These are phyloP conservation scores for Leiothrix lutea DNA, from an alignment of 2,113 vertebrate genomes.

Conservation along the genomic window DNA sequence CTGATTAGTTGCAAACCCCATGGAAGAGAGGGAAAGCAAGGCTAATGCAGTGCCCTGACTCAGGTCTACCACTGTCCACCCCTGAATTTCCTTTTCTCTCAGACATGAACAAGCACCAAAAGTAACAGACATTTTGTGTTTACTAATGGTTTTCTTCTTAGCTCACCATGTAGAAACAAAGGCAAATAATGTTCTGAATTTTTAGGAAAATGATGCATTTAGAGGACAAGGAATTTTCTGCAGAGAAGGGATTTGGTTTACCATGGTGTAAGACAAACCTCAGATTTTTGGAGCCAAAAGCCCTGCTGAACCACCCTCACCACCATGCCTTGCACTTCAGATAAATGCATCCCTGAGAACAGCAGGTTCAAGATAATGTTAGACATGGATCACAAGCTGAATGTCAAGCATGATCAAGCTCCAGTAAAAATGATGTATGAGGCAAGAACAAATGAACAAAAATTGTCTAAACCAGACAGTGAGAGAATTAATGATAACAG, in stretches of 20 bases:
- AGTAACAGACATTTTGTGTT: background rate
- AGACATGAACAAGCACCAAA: background rate
- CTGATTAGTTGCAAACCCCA: background rate
- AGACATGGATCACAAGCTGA: background rate
- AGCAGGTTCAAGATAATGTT: background rate
- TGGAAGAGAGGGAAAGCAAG: background rate
- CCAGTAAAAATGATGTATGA: background rate
- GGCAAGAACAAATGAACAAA: background rate
- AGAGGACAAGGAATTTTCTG: background rate
- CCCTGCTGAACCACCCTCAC: background rate
- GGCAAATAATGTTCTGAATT: background rate
- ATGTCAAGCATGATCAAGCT: background rate
- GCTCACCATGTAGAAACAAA: background rate
- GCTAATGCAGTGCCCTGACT: background rate
- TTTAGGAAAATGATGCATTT: background rate
- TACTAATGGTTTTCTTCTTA: background rate
- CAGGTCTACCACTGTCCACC: background rate
- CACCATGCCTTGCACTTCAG: background rate
- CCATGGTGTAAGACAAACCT: background rate
- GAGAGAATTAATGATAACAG: background rate
- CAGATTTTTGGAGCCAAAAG: background rate
- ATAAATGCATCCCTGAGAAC: background rate
- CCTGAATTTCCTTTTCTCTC: background rate
- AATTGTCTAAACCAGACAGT: background rate
- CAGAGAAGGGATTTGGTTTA: background rate